Percentiles rank a stretch among this genome's conserved stretches.
These are phyloP conservation scores for Syngnathus typhle DNA, from an alignment of 2,113 vertebrate species.

Conservation along the genomic window DNA sequence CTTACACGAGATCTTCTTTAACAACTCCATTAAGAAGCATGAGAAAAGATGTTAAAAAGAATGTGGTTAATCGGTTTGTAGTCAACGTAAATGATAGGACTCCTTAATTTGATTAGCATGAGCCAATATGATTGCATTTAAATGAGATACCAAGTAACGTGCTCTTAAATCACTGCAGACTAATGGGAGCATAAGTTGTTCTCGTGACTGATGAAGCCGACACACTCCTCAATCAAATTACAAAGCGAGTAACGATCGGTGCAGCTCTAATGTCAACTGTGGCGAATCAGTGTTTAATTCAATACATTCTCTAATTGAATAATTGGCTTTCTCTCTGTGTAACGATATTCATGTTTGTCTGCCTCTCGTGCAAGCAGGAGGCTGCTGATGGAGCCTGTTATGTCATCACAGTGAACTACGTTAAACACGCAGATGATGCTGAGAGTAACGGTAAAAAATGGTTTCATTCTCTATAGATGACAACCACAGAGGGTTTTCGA, in stretches of 20 bases:
- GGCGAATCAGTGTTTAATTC: slow-evolving; percentile 55
- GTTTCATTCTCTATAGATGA: slow-evolving; percentile 18
- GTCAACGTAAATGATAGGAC: slow-evolving; percentile 22
- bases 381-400: slow-evolving; percentile 52
- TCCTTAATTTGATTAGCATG: slow-evolving; percentile 39
- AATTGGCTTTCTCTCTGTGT: slow-evolving; percentile 50
- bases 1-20: slow-evolving; percentile 32
- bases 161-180: slow-evolving; percentile 40
- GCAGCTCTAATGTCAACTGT: slow-evolving; percentile 58
- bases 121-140: slow-evolving; percentile 10
- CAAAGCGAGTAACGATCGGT: slow-evolving; percentile 49
- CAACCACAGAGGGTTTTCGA: slow-evolving; percentile 15
- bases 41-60: slow-evolving; percentile 21
- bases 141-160: slow-evolving; percentile 36
- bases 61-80: slow-evolving; percentile 25
- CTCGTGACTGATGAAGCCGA: slow-evolving; percentile 48
- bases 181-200: slow-evolving; percentile 42
- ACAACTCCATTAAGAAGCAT: slow-evolving; percentile 30
- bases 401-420: slow-evolving; percentile 45
- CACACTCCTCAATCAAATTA: slow-evolving; percentile 50
- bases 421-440: slow-evolving; percentile 39
- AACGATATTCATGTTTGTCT: slow-evolving; percentile 45
- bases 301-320: slow-evolving; percentile 57
- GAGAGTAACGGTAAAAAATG: slow-evolving; percentile 38
- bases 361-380: slow-evolving; percentile 26